A percentile compares a stretch with the other conserved stretches of the same genome.
Evolutionary conservation across 2,888 invertebrate species (phyloP).

Genomic region (Diloba caeruleocephala): DNA sequence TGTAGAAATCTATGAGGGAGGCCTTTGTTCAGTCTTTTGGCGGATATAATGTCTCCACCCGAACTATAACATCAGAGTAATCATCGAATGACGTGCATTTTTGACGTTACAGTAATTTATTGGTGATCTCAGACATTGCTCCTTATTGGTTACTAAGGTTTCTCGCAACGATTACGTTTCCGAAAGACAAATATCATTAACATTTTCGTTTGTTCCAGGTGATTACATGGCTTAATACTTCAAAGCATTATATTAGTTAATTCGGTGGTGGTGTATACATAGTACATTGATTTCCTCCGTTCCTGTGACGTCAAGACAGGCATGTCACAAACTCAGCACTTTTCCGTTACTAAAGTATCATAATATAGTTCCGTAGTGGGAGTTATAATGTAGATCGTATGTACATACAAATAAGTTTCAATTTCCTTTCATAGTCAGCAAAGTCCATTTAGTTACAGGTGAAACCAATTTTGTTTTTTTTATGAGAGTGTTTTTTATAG

Average conservation of each 20-base stretch:
- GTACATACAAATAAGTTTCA: conserved; percentile 53
- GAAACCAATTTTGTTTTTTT: conserved; percentile 58
- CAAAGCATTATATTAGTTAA: conserved; percentile 8
- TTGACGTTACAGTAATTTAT: too few species aligned
- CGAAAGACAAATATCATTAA: neutral
- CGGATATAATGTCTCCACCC: too few species aligned
- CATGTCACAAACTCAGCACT: conserved; percentile 49
- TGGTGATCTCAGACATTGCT: too few species aligned
- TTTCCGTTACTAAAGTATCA: conserved; percentile 60
- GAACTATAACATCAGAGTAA: too few species aligned
- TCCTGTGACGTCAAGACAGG: conserved; percentile 46
- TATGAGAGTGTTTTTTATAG: conserved; percentile 40
- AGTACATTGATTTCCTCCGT: conserved; percentile 43
- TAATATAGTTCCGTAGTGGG: conserved; percentile 46
- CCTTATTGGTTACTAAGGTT: too few species aligned
- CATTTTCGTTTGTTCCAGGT: conserved; percentile 43
- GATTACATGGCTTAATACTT: conserved; percentile 26
- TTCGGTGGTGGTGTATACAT: conserved; percentile 45
- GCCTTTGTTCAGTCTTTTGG: too few species aligned
- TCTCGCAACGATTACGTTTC: too few species aligned
- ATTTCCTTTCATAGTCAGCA: conserved; percentile 64
- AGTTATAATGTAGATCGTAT: conserved; percentile 39
- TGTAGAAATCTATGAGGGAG: too few species aligned
- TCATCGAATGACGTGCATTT: too few species aligned
- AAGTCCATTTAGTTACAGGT: conserved; percentile 60